Percentiles rank a stretch among this genome's conserved stretches.
Conservation (phyloP, 53 echinoderm and acorn worm genomes). For the Luidia sarsii region DNA sequence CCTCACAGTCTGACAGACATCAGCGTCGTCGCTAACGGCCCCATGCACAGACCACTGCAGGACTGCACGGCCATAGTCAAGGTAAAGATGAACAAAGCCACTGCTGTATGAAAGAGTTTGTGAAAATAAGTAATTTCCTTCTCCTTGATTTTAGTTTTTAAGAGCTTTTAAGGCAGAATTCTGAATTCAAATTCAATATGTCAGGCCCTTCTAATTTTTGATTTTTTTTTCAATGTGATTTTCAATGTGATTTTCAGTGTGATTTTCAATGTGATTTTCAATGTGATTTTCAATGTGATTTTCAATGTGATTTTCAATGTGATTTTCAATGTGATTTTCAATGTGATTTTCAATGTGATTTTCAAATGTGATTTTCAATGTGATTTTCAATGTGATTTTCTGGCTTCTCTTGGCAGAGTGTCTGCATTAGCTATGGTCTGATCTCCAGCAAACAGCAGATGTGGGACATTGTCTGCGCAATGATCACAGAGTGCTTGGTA, state of each 20-base stretch:
- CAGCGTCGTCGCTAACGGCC: not conserved
- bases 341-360: no score
- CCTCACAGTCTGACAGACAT: not conserved
- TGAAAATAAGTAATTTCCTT: not conserved
- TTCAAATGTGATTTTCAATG: no score
- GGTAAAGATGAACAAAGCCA: no score
- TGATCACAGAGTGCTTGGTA: constrained; percentile 47
- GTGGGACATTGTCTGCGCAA: constrained; percentile 29
- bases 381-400: not conserved
- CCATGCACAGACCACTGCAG: not conserved
- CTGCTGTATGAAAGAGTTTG: not conserved
- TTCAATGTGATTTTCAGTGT: no score
- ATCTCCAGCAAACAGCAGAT: constrained; percentile 56
- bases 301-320: no score
- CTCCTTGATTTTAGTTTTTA: not conserved
- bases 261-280: no score
- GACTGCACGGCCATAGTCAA: constrained; percentile 8
- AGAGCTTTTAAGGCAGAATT: not conserved
- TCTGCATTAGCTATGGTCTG: constrained; percentile 49
- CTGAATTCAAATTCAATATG: not conserved
- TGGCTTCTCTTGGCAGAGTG: constrained; percentile 40
- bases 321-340: no score
- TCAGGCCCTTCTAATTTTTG: no score
- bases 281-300: no score
- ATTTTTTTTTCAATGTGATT: no score